Evolutionary conservation across 2,797 vertebrate genomes (phyloP).

Genomic region (Myotis planiceps): DNA sequence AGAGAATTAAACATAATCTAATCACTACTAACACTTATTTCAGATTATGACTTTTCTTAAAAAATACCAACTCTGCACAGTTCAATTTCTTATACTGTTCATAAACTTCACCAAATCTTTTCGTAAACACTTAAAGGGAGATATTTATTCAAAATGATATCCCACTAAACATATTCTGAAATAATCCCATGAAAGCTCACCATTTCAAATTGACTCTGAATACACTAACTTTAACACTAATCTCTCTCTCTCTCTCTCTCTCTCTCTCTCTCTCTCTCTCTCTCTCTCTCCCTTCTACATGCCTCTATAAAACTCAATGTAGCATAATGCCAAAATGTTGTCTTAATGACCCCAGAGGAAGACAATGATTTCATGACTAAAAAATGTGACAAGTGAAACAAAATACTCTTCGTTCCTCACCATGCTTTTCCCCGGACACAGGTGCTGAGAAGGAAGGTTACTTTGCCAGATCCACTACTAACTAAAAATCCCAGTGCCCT

Average conservation of each 20-base stretch:
- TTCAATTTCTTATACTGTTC: neutral
- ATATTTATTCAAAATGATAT: neutral
- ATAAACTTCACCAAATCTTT: slow-evolving; percentile 52
- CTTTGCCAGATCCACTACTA: neutral
- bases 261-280: neutral
- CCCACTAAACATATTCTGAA: slow-evolving; percentile 2
- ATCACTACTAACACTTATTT: slow-evolving; percentile 50
- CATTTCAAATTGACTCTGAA: neutral
- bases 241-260: neutral
- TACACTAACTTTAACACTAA: neutral
- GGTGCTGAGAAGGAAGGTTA: neutral
- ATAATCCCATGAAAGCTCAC: neutral
- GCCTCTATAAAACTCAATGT: neutral
- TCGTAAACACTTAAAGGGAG: neutral
- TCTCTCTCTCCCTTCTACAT: neutral
- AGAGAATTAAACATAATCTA: slow-evolving; percentile 42
- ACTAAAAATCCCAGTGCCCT: slow-evolving; percentile 11
- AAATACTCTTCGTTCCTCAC: neutral
- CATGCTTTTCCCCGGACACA: neutral
- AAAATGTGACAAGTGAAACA: slow-evolving; percentile 1
- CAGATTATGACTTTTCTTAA: slow-evolving; percentile 20
- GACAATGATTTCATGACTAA: slow-evolving; percentile 31
- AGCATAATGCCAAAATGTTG: neutral
- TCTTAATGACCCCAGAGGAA: slow-evolving; percentile 2
- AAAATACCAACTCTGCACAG: slow-evolving; percentile 32